Evolutionary conservation across 2,888 invertebrate genomes (phyloP), one percentile per base, ranked within the genome.

Genomic region (Autographa pulchrina): DNA sequence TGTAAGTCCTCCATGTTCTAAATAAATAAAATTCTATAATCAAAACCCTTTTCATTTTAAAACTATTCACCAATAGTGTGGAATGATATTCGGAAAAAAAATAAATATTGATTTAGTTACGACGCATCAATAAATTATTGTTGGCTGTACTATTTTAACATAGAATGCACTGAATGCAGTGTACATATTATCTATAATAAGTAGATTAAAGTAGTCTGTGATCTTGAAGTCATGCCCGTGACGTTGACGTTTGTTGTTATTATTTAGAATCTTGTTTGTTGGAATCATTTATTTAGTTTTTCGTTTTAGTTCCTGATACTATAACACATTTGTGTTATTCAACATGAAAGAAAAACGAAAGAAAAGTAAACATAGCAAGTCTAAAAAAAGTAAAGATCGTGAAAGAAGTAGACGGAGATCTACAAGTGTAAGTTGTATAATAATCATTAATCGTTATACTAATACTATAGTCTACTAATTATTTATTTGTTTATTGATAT

Each of bases 261-360:
- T 35, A 35, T 43, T 43, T 43, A 14, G 14, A 16, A 16, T 43
- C 16, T 1, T 16, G 5, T 14, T 5, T 5, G 14, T 6, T 5
- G 16, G 14, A 14, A 5, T 43, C n/a, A n/a, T 43, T 14, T 16
- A 4, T 16, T 43, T 43, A 5, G 7, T 7, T 48, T 6, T n/a
- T 7, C n/a, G 16, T 54, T 6, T n/a, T 7, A 18, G 25, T 56
- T 25, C 38, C 38, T 25, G 1, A 0, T 25, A 56, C 25, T 9
- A 13, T 25, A 25, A 25, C 2, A 56, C 25, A 56, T 13, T 25
- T 25, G 7, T 35, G 8, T 43, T 43, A 14, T 2, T 43, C 0
- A 64, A 25, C n/a, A 88, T 88, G 88, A 92, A 92, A 71, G 88
- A 92, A 65, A 92, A 94, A 81, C 87, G 83, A 8, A 92, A 91